A percentile compares a stretch with the other conserved stretches of the same genome.
phyloP scores from a whole-genome alignment of 2,888 invertebrate genomes.

The Reticulitermes lucifugus region DNA sequence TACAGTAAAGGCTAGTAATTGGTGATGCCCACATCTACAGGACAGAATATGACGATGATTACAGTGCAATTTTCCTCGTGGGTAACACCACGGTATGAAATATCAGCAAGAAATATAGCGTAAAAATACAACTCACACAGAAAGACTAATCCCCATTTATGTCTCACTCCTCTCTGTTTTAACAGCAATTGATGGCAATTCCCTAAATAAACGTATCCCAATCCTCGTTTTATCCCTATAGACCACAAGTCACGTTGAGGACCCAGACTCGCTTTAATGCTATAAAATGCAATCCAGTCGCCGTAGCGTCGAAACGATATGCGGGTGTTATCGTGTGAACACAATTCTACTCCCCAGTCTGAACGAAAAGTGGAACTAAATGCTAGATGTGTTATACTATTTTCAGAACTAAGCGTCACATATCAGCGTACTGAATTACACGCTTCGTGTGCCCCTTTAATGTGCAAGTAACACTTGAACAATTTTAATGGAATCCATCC shows the following conservation, averaged over 20 bases:
- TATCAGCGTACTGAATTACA: too few relatives aligned
- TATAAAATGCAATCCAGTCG: background rate
- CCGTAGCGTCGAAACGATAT: background rate
- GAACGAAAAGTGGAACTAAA: background rate
- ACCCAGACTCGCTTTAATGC: background rate
- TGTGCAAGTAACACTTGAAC: too few relatives aligned
- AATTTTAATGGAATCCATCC: too few relatives aligned
- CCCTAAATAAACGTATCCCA: background rate
- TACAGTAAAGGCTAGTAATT: conserved; percentile 20
- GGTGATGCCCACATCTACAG: background rate
- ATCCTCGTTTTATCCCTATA: too few relatives aligned
- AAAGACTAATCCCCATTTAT: background rate
- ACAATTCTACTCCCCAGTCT: background rate
- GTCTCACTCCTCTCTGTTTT: background rate
- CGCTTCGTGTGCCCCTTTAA: too few relatives aligned
- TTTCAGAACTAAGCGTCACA: too few relatives aligned
- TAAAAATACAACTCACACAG: background rate
- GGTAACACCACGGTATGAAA: background rate
- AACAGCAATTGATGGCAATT: conserved; percentile 8
- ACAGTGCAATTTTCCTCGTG: conserved; percentile 10
- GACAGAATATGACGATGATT: background rate
- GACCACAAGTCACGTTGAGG: background rate
- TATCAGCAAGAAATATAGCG: background rate
- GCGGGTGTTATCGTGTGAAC: background rate
- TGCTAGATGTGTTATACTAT: background rate